These are phyloP conservation scores for Hirudo medicinalis DNA, from an alignment of 1,140 invertebrate species.

Conservation along the genomic window DNA sequence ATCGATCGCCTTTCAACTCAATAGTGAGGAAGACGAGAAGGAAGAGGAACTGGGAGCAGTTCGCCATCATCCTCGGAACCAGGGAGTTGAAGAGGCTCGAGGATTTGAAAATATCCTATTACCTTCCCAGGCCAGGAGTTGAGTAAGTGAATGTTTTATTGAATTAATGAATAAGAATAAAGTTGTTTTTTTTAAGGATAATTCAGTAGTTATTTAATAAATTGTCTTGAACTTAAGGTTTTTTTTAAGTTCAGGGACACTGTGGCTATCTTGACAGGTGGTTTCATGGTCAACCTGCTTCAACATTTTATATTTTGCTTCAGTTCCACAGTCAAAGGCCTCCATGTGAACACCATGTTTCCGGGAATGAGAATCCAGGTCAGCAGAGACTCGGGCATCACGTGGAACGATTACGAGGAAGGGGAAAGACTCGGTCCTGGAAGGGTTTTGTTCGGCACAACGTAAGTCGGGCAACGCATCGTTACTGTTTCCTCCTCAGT, in stretches of 20 bases:
- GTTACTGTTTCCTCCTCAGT: too few species aligned
- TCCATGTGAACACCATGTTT: slow-evolving; percentile 18
- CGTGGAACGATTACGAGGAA: not conserved
- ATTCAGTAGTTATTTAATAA: not conserved
- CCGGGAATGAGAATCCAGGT: slow-evolving; percentile 18
- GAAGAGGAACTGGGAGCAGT: slow-evolving; percentile 31
- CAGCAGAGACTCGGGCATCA: slow-evolving; percentile 13
- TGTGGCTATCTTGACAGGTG: too few species aligned
- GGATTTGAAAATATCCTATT: slow-evolving; percentile 28
- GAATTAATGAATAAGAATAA: not conserved
- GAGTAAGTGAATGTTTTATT: slow-evolving; percentile 18
- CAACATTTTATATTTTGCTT: slow-evolving; percentile 8
- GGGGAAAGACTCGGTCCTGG: not conserved
- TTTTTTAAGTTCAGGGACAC: too few species aligned
- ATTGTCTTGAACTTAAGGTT: too few species aligned
- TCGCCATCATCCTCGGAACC: slow-evolving; percentile 30
- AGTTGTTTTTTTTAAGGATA: not conserved
- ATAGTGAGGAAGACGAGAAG: not conserved
- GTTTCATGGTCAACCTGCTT: too few species aligned
- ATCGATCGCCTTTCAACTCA: not conserved
- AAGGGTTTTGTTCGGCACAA: not conserved
- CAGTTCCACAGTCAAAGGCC: not conserved
- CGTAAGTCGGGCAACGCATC: too few species aligned
- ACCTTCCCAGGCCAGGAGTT: slow-evolving; percentile 33
- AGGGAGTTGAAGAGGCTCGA: slow-evolving; percentile 31